A percentile compares a stretch with the other conserved stretches of the same genome.
Evolutionary conservation across 2,113 vertebrate species (phyloP).

Genomic region (Gambusia affinis): DNA sequence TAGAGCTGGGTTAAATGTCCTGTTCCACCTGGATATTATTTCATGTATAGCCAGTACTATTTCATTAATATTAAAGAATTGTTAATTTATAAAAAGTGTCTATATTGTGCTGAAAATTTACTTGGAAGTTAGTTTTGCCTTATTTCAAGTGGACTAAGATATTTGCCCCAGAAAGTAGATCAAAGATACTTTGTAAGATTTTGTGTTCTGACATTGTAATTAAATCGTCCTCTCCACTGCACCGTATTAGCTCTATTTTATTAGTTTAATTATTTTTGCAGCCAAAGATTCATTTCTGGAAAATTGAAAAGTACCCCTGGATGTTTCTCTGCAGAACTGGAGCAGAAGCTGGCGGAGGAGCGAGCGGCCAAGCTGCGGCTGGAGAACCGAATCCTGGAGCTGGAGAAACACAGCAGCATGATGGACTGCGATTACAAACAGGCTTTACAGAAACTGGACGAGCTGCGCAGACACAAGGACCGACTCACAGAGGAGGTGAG

Average conservation of each 20-base stretch:
- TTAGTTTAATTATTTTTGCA: not conserved
- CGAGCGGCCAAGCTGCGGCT: slow-evolving; percentile 89
- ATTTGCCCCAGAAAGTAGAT: no score
- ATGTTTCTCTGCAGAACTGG: slow-evolving; percentile 84
- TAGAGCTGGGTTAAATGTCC: no score
- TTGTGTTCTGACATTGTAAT: no score
- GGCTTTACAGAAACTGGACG: slow-evolving; percentile 92
- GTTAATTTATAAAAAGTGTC: no score
- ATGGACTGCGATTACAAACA: slow-evolving; percentile 97
- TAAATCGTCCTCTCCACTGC: no score
- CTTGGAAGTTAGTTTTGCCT: no score
- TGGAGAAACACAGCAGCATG: slow-evolving; percentile 94
- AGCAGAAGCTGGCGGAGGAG: slow-evolving; percentile 94
- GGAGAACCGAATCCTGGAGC: slow-evolving; percentile 92
- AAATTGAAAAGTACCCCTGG: not conserved
- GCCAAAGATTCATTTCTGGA: not conserved
- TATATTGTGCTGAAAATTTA: no score
- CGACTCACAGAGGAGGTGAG: slow-evolving; percentile 89
- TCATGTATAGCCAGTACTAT: no score
- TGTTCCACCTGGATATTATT: no score
- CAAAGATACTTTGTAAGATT: no score
- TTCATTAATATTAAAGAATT: no score
- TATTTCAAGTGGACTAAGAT: no score
- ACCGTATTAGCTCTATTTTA: not conserved
- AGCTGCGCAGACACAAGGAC: slow-evolving; percentile 92